Evolutionary conservation across 2,888 invertebrate species (phyloP).

Genomic region (Agrotis clavis): DNA sequence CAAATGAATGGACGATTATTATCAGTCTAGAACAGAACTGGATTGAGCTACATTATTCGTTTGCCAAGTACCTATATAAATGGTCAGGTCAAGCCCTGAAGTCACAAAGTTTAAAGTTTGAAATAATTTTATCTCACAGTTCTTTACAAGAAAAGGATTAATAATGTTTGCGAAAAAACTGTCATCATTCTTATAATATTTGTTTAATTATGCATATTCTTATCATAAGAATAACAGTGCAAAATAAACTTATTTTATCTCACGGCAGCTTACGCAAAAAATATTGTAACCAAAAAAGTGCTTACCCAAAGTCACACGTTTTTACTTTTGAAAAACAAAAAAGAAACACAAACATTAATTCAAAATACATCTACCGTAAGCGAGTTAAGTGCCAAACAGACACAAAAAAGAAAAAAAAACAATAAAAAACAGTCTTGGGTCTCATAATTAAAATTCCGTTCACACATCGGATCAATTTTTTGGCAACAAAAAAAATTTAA

Average conservation of each 20-base stretch:
- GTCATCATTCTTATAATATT: background rate
- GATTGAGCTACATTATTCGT: background rate
- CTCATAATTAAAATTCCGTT: slow-evolving; percentile 73
- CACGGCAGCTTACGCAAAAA: slow-evolving; percentile 22
- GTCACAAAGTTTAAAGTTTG: background rate
- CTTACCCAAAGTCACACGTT: slow-evolving; percentile 68
- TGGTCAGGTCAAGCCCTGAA: background rate
- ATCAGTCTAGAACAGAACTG: background rate
- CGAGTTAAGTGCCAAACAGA: slow-evolving; percentile 76
- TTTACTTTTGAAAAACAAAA: slow-evolving; percentile 49
- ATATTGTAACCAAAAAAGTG: background rate
- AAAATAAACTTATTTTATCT: slow-evolving; percentile 20
- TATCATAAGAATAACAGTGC: background rate
- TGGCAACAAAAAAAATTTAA: slow-evolving; percentile 61
- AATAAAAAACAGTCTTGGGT: slow-evolving; percentile 59
- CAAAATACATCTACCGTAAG: slow-evolving; percentile 77
- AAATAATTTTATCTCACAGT: background rate
- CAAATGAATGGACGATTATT: background rate
- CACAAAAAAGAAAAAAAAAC: slow-evolving; percentile 64
- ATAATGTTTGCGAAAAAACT: background rate
- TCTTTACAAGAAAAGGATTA: background rate
- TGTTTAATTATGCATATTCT: slow-evolving; percentile 17
- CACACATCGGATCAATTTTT: slow-evolving; percentile 73
- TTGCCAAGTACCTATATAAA: background rate
- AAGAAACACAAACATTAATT: slow-evolving; percentile 69